phyloP scores from a whole-genome alignment of 2,888 invertebrate genomes.

The Acrobasis repandana region DNA sequence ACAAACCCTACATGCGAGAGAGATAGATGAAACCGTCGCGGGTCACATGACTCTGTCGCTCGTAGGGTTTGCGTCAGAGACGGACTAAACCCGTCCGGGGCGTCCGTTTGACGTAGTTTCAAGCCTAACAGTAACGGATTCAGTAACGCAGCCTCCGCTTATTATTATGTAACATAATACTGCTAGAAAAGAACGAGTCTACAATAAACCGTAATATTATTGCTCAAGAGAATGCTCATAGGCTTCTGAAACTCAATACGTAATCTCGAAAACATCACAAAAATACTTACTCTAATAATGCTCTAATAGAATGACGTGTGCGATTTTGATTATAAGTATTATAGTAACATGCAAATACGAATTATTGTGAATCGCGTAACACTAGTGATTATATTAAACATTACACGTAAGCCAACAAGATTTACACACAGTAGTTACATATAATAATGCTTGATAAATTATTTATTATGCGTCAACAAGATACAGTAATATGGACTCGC shows the following conservation, averaged over 20 bases:
- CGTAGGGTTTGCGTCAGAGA: too few species aligned
- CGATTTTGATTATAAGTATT: constrained; percentile 47
- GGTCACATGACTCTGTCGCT: too few species aligned
- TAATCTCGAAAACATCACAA: constrained; percentile 66
- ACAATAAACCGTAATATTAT: constrained; percentile 51
- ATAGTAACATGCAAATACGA: constrained; percentile 37
- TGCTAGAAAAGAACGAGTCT: constrained; percentile 48
- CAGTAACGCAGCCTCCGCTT: constrained; percentile 41
- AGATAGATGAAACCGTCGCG: too few species aligned
- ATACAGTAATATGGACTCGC: constrained; percentile 59
- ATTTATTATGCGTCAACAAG: constrained; percentile 80
- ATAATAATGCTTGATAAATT: constrained; percentile 32
- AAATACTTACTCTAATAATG: constrained; percentile 69
- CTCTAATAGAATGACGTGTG: constrained; percentile 60
- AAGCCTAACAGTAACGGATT: constrained; percentile 29
- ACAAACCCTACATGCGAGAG: too few species aligned
- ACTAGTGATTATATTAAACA: constrained; percentile 32
- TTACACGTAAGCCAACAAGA: constrained; percentile 69
- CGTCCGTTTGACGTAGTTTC: too few species aligned
- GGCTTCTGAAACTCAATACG: constrained; percentile 59
- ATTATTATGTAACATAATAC: constrained; percentile 46
- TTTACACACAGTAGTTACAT: constrained; percentile 46
- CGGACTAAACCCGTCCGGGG: too few species aligned
- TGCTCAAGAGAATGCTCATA: constrained; percentile 61
- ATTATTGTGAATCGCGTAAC: constrained; percentile 35